Evolutionary conservation across 2,888 invertebrate species (phyloP), one percentile per base, ranked within the genome.

Genomic region (Ommatoiulus sabulosus): DNA sequence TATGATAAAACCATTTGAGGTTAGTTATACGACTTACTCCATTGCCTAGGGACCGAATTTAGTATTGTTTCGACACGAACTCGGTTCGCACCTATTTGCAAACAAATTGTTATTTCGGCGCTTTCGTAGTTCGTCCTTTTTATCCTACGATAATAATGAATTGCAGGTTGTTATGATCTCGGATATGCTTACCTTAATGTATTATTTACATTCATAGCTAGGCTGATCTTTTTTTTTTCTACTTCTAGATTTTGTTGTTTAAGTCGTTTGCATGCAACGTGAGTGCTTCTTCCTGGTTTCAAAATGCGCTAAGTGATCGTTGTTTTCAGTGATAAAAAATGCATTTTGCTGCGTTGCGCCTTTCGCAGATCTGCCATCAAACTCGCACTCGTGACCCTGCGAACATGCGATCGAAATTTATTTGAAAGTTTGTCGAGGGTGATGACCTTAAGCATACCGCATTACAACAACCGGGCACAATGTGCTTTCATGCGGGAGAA

Each of bases 361-460:
- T 17, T 72, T 72, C 72, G 72, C 17, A 72, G 8, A 72, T 4
- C 72, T 24, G 3, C 2, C 57, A 63, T n/a, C 57, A 5, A 63
- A 63, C 57, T 63, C 57, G 57, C n/a, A 63, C 57, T 72, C 72
- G 72, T 72, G 72, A 72, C 72, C 72, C 72, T 72, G 72, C 72
- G 24, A 72, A 72, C 72, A 72, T 72, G 72, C 72, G 24, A 72
- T 72, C 72, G 72, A 72, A 72, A 72, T 72, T 72, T 72, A 72
- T 72, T n/a, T 1, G 72, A 72, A 24, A 24, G 15, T 72, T 72
- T 24, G 72, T 17, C 20, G n/a, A 24, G 72, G 72, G 72, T 72
- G 72, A 72, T 24, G 72, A 72, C 72, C 72, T 72, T 24, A 72
- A 72, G 10, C 24, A 24, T 72, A 72, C 72, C 3, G n/a, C n/a